Percentiles rank a stretch among this genome's conserved stretches.
Evolutionary conservation across 2,113 vertebrate genomes (phyloP).

Genomic region (Limnothrissa miodon): DNA sequence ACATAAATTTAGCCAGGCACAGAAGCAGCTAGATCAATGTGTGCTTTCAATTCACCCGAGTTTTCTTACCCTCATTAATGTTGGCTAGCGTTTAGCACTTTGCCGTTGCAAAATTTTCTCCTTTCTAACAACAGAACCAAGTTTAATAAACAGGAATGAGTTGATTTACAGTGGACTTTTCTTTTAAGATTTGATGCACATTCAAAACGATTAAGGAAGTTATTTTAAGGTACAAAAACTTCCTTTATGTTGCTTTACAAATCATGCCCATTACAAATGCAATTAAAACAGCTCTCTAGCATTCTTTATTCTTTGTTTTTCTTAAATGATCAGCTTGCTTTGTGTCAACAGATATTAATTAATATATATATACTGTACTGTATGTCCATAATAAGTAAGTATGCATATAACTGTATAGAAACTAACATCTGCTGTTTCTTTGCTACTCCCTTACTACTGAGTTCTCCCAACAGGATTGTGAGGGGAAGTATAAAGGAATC

Average conservation of each 20-base stretch:
- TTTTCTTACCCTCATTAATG: too few species aligned
- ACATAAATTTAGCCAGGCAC: too few species aligned
- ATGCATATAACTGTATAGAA: not conserved
- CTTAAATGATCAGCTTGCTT: not conserved
- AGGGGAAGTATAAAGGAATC: conserved; percentile 26
- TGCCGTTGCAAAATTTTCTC: too few species aligned
- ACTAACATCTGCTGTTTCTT: not conserved
- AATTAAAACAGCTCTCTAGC: not conserved
- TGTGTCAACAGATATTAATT: not conserved
- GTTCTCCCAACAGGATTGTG: not conserved
- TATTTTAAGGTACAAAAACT: not conserved
- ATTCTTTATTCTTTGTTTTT: not conserved
- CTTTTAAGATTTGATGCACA: too few species aligned
- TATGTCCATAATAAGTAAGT: too few species aligned
- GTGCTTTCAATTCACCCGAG: too few species aligned
- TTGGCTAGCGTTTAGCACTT: too few species aligned
- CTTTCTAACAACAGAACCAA: too few species aligned
- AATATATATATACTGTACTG: too few species aligned
- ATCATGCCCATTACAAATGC: not conserved
- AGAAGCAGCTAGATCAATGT: too few species aligned
- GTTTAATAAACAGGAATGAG: too few species aligned
- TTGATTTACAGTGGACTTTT: too few species aligned
- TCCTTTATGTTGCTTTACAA: not conserved
- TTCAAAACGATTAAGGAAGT: not conserved
- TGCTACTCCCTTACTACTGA: not conserved